Base-by-base conservation (phyloP, 2,113 vertebrate genomes). In the Strigops habroptila region DNA sequence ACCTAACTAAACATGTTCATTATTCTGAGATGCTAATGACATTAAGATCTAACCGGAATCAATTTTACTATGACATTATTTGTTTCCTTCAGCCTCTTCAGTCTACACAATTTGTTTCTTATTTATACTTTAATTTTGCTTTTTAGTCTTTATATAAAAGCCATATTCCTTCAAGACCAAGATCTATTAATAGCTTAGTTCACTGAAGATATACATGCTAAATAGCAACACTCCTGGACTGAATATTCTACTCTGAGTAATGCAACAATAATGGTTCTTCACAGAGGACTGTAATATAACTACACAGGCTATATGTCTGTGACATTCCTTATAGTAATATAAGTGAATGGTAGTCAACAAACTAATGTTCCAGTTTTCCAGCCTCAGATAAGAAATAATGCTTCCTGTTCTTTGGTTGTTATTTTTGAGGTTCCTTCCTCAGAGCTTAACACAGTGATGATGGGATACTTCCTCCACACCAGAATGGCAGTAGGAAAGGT, bases 401-500 rank as follows among this genome's bases (percentile, higher is more conserved):
- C 44, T 91, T 93, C 65, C 33, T 65, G 60, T 76, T 89, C 62
- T 78, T 80, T 85, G 10, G 10, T 64, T 81, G 53, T 60, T 71
- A 48, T 79, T 92, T 86, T 87, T 85, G 81, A 93, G 25, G 28
- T 73, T 90, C 48, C 80, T 96, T 91, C 89, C 67, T 79, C 53
- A 68, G 59, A 91, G 7, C 55, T 70, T 57, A 74, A 28, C 33
- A 46, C 7, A 31, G 52, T 49, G 39, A 86, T 88, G 75, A 75
- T 43, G 24, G 21, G 35, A 76, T 59, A 37, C 46, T 77, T 81
- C 28, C 48, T 43, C 23, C 16, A 2, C 39, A 73, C 31, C 73
- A 63, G 55, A 70, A 77, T 51, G 62, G 71, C 84, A 88, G 77
- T 51, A 64, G 59, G 31, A 37, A 90, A 71, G 10, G 43, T 37